A percentile compares a stretch with the other conserved stretches of the same genome.
Evolutionary conservation across 1,140 invertebrate genomes (phyloP).

Genomic region (Ostrea denselamellosa): DNA sequence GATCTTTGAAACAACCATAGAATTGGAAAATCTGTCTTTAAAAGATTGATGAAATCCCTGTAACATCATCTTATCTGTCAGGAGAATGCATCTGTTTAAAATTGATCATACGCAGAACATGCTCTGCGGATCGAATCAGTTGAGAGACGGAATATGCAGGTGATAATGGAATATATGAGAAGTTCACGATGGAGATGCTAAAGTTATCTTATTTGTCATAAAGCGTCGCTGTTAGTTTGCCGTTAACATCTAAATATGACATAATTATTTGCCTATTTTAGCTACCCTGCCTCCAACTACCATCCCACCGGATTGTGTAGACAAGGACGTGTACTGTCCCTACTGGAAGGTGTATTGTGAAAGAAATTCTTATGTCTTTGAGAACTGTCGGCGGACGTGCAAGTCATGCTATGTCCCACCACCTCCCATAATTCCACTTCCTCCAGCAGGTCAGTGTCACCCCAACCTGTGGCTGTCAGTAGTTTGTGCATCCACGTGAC

Average conservation of each 20-base stretch:
- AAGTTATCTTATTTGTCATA: too few relatives aligned
- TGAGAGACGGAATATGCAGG: too few relatives aligned
- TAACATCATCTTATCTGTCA: too few relatives aligned
- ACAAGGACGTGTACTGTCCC: conserved; percentile 45
- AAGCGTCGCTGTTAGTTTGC: too few relatives aligned
- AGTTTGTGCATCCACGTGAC: neutral
- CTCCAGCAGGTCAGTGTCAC: neutral
- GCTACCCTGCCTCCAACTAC: neutral
- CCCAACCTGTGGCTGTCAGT: neutral
- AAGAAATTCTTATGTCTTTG: conserved; percentile 49
- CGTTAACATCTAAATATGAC: neutral
- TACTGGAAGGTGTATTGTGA: conserved; percentile 53
- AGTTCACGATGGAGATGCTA: too few relatives aligned
- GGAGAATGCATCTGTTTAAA: too few relatives aligned
- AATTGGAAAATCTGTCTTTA: too few relatives aligned
- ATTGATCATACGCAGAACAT: too few relatives aligned
- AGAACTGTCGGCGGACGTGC: conserved; percentile 55
- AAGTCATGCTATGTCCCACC: conserved; percentile 47
- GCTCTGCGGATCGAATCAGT: too few relatives aligned
- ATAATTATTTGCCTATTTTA: neutral
- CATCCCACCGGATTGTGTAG: conserved; percentile 32
- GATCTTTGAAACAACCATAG: too few relatives aligned
- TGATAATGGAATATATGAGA: too few relatives aligned
- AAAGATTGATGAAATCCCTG: too few relatives aligned
- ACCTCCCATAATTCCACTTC: conserved; percentile 40